Evolutionary conservation across 2,113 vertebrate genomes (phyloP).

Genomic region (Poeciliopsis turrubarensis): DNA sequence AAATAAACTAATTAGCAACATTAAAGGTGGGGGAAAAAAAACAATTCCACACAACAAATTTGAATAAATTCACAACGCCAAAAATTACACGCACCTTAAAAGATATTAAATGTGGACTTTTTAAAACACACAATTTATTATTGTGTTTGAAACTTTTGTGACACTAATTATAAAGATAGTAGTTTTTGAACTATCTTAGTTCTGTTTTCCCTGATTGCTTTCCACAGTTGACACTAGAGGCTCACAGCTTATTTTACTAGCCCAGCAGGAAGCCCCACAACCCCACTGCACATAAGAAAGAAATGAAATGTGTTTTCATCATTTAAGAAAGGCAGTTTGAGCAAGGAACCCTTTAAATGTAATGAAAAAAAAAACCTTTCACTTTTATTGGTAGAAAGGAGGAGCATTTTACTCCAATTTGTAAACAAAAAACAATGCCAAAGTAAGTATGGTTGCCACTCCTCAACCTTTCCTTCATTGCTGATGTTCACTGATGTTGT

Average conservation of each 20-base stretch:
- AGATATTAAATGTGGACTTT: not conserved
- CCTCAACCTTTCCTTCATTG: not conserved
- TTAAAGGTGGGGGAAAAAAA: not conserved
- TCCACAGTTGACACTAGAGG: not conserved
- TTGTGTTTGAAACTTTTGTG: not conserved
- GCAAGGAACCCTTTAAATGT: too few relatives aligned
- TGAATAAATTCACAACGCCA: not conserved
- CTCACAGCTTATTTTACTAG: not conserved
- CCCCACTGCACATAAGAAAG: not conserved
- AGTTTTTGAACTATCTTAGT: not conserved
- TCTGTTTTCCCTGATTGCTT: not conserved
- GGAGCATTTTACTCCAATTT: not conserved
- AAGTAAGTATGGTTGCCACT: not conserved
- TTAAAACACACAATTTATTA: not conserved
- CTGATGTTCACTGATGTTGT: not conserved
- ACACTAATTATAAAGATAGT: not conserved
- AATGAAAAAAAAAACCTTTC: not conserved
- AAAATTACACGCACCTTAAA: not conserved
- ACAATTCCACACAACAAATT: not conserved
- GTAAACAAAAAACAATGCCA: not conserved
- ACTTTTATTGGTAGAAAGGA: not conserved
- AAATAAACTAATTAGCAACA: not conserved
- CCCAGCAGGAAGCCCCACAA: not conserved
- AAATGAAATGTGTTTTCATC: too few relatives aligned
- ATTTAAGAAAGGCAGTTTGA: too few relatives aligned